Evolutionary conservation across 2,797 vertebrate genomes (phyloP), one percentile per base, ranked within the genome.

Genomic region (Neosalanx taihuensis): DNA sequence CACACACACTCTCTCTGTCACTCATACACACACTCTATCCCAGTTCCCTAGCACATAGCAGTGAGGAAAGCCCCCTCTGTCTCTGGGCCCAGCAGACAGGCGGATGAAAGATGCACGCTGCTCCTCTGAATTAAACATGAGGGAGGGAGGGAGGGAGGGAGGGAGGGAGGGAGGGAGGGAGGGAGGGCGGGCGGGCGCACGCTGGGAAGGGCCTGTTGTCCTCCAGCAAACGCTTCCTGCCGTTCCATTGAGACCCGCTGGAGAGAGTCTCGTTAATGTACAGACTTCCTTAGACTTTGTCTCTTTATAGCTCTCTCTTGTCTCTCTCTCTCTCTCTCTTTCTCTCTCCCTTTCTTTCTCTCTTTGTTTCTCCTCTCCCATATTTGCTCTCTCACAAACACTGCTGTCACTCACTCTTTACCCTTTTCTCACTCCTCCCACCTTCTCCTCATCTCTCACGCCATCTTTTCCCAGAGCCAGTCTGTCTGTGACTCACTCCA

Each of bases 91-190:
- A 59, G 51, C 57, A 30, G 72, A 65, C n/a, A n/a, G 61, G 17
- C n/a, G 18, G 15, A 58, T 74, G 49, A 74, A 74, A 64, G 57
- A 64, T 69, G 70, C 61, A 64, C 46, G 49, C 26, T 20, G 46
- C 31, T 13, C 51, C 30, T 35, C 20, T 69, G 61, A 74, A 69
- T 74, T 64, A 74, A 58, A 68, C 60, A 70, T 69, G 30, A 61
- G 9, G 12, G 51, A 6, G 2, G 5, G 35, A 33, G 2, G 65
- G 29, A 18, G 64, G 31, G 57, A 37, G 60, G 26, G 49, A 35
- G 29, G 12, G 30, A 41, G 66, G 66, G 18, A 41, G 2, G 33
- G 49, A 46, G 20, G 13, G 30, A 2, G 61, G 46, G 18, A 46
- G 30, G 20, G 7, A 26, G 3, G 7, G n/a, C 2, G 30, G 72